Evolutionary conservation across 2,797 vertebrate species (phyloP), one percentile per base, ranked within the genome.

Genomic region (Chloroceryle amazona): DNA sequence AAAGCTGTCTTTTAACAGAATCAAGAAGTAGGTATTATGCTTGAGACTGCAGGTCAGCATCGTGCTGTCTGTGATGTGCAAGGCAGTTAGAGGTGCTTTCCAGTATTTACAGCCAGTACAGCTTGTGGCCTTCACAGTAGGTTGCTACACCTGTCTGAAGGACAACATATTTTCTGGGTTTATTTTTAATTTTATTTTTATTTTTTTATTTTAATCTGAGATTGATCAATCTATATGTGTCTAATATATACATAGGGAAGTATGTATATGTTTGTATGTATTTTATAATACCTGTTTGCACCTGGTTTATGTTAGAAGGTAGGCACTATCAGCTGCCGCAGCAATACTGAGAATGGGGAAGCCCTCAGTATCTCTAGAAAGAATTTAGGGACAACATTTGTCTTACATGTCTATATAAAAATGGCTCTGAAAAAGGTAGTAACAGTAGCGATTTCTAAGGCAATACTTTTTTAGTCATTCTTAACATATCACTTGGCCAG

Each of bases 391-490:
- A 12, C n/a, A 71, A 42, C 63, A 88, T 66, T 66, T 54, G 18
- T n/a, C 31, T 22, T 3, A 0, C 19, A 29, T n/a, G 8, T 46
- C 37, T 81, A 52, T 39, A 57, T 4, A 85, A 89, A 91, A 94
- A 63, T 21, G 29, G 11, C 31, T 78, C 44, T 81, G 66, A 68
- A 83, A 72, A 14, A 66, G 55, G 8, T 17, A 25, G 11, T 51
- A 65, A 51, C 5, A 6, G 60, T 35, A 52, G 16, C 82, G 63
- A 66, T 79, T 87, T 94, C 94, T 74, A 85, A 95, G 67, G 66
- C 81, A 92, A 58, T 80, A 68, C 29, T 75, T 91, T 91, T 95
- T 90, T 44, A 80, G 41, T 85, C 10, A 42, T 93, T 96, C 78
- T 79, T 71, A 83, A 58, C 25, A 14, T 87, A 86, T 49, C n/a